These are phyloP conservation scores for Sebastes miniatus DNA, from an alignment of 2,797 vertebrate species.

Conservation along the genomic window DNA sequence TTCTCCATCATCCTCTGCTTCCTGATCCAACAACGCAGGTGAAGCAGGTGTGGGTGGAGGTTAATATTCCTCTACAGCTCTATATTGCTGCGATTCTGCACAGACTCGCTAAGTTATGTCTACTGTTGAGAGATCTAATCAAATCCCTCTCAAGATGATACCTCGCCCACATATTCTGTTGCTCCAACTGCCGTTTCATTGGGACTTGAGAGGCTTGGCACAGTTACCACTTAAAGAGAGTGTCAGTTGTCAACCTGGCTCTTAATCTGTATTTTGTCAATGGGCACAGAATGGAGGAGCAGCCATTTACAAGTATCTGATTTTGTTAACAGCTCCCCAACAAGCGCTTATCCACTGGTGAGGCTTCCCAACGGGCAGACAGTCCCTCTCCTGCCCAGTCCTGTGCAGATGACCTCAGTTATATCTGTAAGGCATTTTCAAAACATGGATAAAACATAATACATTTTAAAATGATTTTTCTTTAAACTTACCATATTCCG, in stretches of 20 bases:
- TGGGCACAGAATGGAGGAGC: not conserved
- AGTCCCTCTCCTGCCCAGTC: conserved; percentile 91
- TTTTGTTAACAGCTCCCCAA: conserved; percentile 87
- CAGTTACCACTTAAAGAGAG: not conserved
- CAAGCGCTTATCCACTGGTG: conserved; percentile 88
- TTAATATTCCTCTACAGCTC: not conserved
- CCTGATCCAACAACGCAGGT: not conserved
- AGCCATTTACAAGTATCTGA: not conserved
- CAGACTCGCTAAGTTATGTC: not conserved
- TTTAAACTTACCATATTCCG: not conserved
- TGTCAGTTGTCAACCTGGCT: not conserved
- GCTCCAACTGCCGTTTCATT: not conserved
- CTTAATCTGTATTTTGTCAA: not conserved
- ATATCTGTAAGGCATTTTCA: conserved; percentile 88
- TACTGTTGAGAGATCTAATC: not conserved
- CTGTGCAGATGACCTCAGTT: conserved; percentile 94
- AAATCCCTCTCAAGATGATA: not conserved
- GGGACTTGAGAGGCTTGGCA: not conserved
- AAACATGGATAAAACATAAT: not conserved
- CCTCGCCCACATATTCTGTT: not conserved
- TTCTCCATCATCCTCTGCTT: not conserved
- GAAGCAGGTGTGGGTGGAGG: not conserved
- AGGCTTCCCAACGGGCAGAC: conserved; percentile 96
- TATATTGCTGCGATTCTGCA: not conserved
- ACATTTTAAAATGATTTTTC: not conserved